Percentiles rank a stretch among this genome's conserved stretches.
phyloP scores from a whole-genome alignment of 2,113 vertebrate genomes.

The Macroglossus sobrinus region DNA sequence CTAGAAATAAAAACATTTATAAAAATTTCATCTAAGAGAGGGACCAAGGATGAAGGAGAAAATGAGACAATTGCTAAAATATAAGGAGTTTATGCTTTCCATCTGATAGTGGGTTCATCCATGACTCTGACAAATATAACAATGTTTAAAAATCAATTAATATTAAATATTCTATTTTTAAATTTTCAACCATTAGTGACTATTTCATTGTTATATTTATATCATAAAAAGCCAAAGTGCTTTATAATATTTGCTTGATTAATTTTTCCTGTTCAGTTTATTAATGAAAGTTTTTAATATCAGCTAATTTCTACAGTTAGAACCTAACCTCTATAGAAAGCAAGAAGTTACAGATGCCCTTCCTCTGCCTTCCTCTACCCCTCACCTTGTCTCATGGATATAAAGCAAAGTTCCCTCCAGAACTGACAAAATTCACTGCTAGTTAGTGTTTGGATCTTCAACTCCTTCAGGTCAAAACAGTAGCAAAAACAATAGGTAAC shows the following conservation, averaged over 20 bases:
- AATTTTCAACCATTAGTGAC: neutral
- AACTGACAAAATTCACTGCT: neutral
- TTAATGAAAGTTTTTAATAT: neutral
- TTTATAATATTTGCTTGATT: neutral
- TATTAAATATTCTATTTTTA: neutral
- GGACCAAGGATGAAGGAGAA: neutral
- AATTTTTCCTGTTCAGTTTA: neutral
- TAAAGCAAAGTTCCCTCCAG: neutral
- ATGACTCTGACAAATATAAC: neutral
- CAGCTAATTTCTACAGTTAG: neutral
- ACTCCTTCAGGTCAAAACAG: neutral
- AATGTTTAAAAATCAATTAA: neutral
- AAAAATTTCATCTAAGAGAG: neutral
- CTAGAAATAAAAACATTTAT: neutral
- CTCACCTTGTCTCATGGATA: fast-evolving
- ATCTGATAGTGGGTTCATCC: neutral
- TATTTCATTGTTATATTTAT: neutral
- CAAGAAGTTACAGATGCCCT: neutral
- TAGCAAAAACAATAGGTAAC: neutral
- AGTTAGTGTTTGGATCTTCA: neutral
- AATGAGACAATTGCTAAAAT: fast-evolving
- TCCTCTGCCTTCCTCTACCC: fast-evolving
- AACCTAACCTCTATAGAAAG: neutral
- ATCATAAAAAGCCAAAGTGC: neutral
- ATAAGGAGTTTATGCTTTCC: neutral